Evolutionary conservation across 1,140 invertebrate genomes (phyloP), one percentile per base, ranked within the genome.

Genomic region (Zaprionus capensis): DNA sequence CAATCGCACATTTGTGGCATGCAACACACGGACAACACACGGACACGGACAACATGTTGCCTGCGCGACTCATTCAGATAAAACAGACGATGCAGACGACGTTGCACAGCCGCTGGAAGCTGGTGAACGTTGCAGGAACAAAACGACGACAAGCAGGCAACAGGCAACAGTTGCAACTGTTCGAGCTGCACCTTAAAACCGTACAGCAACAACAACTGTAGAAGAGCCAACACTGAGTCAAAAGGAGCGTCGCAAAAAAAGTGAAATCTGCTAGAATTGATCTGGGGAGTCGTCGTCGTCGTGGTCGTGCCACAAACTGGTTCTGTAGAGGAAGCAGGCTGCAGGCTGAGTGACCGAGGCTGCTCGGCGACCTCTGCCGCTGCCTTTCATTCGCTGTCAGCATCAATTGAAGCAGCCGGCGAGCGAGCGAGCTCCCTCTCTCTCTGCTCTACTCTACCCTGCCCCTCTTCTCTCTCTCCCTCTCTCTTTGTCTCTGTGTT

Each of bases 241-340:
- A 71, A 78, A 79, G 77, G 57, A 46, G 78, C 80, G 79, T 71
- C 70, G 82, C 22, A 66, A 76, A 86, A 88, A 87, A 90, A 90
- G 85, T 90, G 85, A 90, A 90, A 90, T 90, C 85, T 81, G 85
- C 85, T 91, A 90, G 85, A 90, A 90, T 90, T 90, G 86, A 90
- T 90, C 85, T 90, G 86, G 85, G 86, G 85, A 90, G 85, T 88
- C 81, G 71, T 80, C 76, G 36, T 66, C 66, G 46, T 51, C 20
- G 53, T 67, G 64, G 68, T 76, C 64, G 79, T 82, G 26, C 70
- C 62, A 71, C 20, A 85, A 90, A 90, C 85, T 82, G 85, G 85
- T 90, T 90, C 85, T 86, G 73, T 44, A 71, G 63, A 80, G 82
- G 85, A 90, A 80, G 85, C 79, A 63, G 62, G 67, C 44, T 44